Conservation (phyloP, 30 jellyfish, hydroid and myxozoan species). For the Aurelia coerulea region DNA sequence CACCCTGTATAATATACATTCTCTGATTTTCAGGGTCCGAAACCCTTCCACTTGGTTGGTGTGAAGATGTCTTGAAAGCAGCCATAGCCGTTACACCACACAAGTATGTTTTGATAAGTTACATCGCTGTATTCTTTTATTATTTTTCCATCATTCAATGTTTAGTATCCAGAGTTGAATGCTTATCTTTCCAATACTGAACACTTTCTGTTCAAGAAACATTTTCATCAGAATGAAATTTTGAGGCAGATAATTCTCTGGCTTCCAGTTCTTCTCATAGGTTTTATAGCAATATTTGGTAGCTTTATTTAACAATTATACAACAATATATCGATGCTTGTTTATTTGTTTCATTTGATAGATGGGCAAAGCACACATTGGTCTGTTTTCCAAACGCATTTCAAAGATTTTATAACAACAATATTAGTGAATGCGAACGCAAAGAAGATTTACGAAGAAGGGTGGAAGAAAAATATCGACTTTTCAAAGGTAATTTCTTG, state of each 20-base stretch:
- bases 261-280: no score
- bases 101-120: conserved; percentile 55
- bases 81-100: conserved; percentile 93
- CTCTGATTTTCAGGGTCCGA: conserved; percentile 81
- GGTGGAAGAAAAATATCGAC: conserved; percentile 77
- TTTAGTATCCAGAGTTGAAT: no score
- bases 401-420: conserved; percentile 51
- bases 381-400: conserved; percentile 85
- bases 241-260: no score
- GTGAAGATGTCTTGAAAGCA: conserved; percentile 89
- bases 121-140: no score
- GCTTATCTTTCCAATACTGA: no score
- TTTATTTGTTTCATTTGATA: neutral
- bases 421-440: conserved; percentile 35
- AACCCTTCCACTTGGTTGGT: conserved; percentile 90
- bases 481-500: conserved; percentile 63
- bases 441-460: conserved; percentile 66
- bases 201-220: no score
- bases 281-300: no score
- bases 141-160: no score
- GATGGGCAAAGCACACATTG: conserved; percentile 94
- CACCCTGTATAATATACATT: no score
- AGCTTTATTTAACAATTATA: no score
- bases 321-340: no score
- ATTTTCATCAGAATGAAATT: no score